These are phyloP conservation scores for Hesperia comma DNA, from an alignment of 2,888 invertebrate genomes.

Conservation along the genomic window DNA sequence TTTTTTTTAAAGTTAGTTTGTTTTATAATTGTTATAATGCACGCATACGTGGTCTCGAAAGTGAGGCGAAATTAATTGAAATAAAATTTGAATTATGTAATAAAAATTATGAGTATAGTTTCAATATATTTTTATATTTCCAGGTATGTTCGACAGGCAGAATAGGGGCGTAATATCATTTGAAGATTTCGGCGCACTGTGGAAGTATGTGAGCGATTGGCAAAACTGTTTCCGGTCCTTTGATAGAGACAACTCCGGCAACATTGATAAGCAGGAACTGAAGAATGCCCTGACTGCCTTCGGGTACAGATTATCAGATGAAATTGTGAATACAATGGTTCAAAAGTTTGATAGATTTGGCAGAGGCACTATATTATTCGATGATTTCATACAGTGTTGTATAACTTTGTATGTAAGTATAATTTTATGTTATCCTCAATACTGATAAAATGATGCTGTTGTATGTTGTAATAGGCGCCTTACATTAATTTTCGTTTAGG, in stretches of 20 bases:
- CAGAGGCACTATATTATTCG: slow-evolving; percentile 95
- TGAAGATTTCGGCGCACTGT: slow-evolving; percentile 97
- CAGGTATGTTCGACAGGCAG: slow-evolving; percentile 97
- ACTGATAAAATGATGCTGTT: too few species aligned
- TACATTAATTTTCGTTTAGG: too few species aligned
- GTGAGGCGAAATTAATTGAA: too few species aligned
- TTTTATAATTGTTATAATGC: too few species aligned
- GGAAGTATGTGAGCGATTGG: slow-evolving; percentile 99
- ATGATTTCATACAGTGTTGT: slow-evolving; percentile 99
- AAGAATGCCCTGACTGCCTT: slow-evolving; percentile 95
- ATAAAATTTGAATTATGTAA: too few species aligned
- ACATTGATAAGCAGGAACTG: slow-evolving; percentile 96
- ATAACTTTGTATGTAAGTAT: slow-evolving; percentile 94
- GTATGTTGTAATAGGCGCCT: too few species aligned
- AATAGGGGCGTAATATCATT: slow-evolving; percentile 95
- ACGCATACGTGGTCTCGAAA: too few species aligned
- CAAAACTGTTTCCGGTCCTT: slow-evolving; percentile 97
- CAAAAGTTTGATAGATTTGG: slow-evolving; percentile 97
- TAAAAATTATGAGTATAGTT: too few species aligned
- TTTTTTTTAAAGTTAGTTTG: too few species aligned
- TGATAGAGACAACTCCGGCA: slow-evolving; percentile 96
- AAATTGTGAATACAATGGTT: slow-evolving; percentile 90
- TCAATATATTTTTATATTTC: slow-evolving; percentile 53
- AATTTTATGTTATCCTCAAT: background rate
- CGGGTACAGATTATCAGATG: slow-evolving; percentile 94